These are phyloP conservation scores for Parasteatoda tepidariorum DNA, from an alignment of 1,140 invertebrate species.

Conservation along the genomic window DNA sequence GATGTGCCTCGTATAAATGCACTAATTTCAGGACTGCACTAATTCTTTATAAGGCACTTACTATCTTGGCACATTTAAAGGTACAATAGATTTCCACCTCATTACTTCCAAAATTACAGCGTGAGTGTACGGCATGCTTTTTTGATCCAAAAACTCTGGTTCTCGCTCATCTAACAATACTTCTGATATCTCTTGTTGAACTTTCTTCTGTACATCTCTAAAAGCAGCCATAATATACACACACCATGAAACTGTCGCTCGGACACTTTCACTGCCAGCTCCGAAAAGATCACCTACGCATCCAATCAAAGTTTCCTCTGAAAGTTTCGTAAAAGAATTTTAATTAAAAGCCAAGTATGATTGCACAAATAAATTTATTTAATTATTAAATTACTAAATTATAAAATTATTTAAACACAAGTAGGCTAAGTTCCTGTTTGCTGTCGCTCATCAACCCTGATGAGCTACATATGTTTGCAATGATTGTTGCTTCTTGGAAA, in stretches of 20 bases:
- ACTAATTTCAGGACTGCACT: no score
- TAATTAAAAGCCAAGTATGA: no score
- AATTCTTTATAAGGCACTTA: no score
- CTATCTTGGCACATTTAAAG: slow-evolving; percentile 23
- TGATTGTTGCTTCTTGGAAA: no score
- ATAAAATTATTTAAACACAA: no score
- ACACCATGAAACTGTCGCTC: slow-evolving; percentile 67
- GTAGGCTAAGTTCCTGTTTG: no score
- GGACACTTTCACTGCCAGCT: slow-evolving; percentile 68
- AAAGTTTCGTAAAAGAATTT: background rate
- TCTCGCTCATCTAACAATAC: slow-evolving; percentile 68
- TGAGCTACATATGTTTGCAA: no score
- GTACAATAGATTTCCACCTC: slow-evolving; percentile 37
- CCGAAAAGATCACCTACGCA: slow-evolving; percentile 63
- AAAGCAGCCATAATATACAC: slow-evolving; percentile 64
- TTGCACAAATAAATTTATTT: no score
- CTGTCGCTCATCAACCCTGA: no score
- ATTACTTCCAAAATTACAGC: slow-evolving; percentile 33
- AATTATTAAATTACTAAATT: no score
- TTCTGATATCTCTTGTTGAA: slow-evolving; percentile 73
- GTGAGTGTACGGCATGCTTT: slow-evolving; percentile 13
- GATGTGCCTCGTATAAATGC: no score
- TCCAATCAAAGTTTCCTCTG: slow-evolving; percentile 42
- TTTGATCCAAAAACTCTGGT: slow-evolving; percentile 57
- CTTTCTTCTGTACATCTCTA: slow-evolving; percentile 67